Evolutionary conservation across 2,888 invertebrate species (phyloP).

Genomic region (Rhingia rostrata): DNA sequence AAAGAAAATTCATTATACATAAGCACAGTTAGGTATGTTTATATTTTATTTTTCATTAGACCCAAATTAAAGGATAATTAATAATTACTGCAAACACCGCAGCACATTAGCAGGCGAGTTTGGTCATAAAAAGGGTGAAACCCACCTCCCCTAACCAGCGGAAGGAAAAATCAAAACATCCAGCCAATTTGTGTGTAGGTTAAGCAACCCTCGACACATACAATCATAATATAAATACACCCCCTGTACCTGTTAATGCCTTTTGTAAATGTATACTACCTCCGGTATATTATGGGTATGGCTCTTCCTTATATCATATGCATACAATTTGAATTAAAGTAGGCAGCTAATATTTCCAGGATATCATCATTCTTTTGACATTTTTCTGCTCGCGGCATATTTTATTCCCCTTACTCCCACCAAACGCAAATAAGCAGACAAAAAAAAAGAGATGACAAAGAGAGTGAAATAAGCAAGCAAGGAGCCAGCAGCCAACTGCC

Average conservation of each 20-base stretch:
- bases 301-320: constrained; percentile 47
- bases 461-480: not conserved
- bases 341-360: constrained; percentile 70
- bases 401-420: not conserved
- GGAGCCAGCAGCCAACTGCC: not conserved
- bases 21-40: constrained; percentile 11
- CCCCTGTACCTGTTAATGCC: constrained; percentile 2
- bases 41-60: not conserved
- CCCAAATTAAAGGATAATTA: not conserved
- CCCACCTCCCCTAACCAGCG: constrained; percentile 4
- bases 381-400: constrained; percentile 60
- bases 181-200: not conserved
- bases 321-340: constrained; percentile 67
- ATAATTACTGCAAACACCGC: not conserved
- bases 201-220: not conserved
- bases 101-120: not conserved
- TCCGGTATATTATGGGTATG: no score
- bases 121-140: constrained; percentile 11
- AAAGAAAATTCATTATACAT: constrained; percentile 60
- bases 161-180: constrained; percentile 9
- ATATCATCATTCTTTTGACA: constrained; percentile 73
- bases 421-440: not conserved
- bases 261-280: no score
- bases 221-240: constrained; percentile 17
- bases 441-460: not conserved